Conservation (phyloP, 2,113 vertebrate genomes). For the Elephas maximus region DNA sequence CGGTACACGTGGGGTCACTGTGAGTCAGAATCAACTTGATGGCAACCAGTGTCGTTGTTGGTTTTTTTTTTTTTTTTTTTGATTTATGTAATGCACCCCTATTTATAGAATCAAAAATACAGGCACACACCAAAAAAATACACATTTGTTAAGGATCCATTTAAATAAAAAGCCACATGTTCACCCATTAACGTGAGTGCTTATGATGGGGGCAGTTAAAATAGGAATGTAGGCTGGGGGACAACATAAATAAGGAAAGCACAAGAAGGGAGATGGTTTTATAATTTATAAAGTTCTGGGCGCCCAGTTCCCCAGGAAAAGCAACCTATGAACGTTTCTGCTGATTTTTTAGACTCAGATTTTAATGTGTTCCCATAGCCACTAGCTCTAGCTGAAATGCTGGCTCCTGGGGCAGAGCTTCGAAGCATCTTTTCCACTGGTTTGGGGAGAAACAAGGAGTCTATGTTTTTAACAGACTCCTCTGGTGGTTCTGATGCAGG, state of each 20-base stretch:
- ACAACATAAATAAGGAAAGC: accelerated
- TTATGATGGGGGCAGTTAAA: background rate
- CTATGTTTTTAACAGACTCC: background rate
- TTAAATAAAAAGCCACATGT: background rate
- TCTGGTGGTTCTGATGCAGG: background rate
- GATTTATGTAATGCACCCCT: background rate
- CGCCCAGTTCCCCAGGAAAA: background rate
- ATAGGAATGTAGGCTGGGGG: background rate
- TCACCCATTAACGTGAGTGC: accelerated
- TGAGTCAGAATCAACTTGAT: no score
- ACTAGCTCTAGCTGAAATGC: accelerated
- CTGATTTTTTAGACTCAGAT: no score
- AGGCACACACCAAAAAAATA: no score
- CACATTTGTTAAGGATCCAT: background rate
- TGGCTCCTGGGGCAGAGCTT: background rate
- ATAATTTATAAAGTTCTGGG: background rate
- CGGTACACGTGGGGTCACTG: no score
- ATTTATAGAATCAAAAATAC: background rate
- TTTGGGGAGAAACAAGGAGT: background rate
- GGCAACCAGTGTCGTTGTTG: no score
- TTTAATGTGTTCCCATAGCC: background rate
- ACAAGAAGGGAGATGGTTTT: background rate
- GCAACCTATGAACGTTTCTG: accelerated
- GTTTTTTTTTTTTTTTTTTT: no score
- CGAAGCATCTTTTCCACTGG: background rate